These are phyloP conservation scores for Channallabes apus DNA, from an alignment of 2,797 vertebrate genomes.

Conservation along the genomic window DNA sequence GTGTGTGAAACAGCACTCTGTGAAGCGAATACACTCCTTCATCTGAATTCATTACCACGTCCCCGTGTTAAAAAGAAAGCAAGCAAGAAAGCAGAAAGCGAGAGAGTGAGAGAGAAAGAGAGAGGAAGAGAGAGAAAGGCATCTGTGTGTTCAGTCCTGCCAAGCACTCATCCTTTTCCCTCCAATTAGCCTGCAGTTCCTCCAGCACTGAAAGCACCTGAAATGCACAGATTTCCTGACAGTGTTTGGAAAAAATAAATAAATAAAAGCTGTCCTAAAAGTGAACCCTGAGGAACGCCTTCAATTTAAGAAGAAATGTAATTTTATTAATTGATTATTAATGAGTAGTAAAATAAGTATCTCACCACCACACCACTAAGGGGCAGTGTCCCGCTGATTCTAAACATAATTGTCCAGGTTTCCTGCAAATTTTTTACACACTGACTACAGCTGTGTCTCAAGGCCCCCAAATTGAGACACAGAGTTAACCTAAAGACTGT, in stretches of 20 bases:
- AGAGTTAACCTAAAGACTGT: too few species aligned
- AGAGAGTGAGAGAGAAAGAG: neutral
- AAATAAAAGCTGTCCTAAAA: neutral
- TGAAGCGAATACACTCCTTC: conserved; percentile 5
- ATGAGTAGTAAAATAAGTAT: neutral
- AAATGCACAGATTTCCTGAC: neutral
- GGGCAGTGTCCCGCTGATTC: neutral
- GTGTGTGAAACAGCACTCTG: conserved; percentile 5
- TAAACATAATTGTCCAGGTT: neutral
- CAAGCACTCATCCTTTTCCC: neutral
- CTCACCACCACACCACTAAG: neutral
- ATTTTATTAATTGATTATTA: neutral
- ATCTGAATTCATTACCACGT: conserved; percentile 13
- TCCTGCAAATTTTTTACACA: neutral
- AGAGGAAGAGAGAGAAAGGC: neutral
- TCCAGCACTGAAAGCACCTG: neutral
- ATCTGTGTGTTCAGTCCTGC: conserved; percentile 2
- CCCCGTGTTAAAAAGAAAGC: neutral
- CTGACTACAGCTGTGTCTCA: neutral
- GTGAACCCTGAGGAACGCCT: neutral
- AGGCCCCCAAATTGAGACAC: too few species aligned
- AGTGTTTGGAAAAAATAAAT: neutral
- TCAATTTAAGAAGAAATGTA: neutral
- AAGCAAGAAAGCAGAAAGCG: neutral
- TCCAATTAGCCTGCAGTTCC: conserved; percentile 14